phyloP scores from a whole-genome alignment of 2,113 vertebrate genomes.

The Phaethon lepturus region DNA sequence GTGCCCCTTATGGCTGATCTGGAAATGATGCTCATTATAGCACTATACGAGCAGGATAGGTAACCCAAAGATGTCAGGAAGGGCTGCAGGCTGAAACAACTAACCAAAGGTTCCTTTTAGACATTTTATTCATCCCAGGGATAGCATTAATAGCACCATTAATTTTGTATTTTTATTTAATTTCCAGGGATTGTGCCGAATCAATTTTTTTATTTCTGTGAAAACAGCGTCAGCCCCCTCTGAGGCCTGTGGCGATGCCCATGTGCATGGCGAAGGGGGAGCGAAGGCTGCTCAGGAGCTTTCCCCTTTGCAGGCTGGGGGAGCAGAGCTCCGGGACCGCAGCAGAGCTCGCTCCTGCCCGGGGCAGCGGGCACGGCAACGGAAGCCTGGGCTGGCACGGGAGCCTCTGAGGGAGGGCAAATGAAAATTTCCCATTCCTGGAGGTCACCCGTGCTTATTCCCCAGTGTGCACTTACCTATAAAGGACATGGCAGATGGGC shows the following conservation, averaged over 20 bases:
- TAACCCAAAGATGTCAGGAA: slow-evolving; percentile 21
- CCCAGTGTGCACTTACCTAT: background rate
- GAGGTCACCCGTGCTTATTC: background rate
- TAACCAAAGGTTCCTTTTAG: background rate
- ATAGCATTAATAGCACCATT: slow-evolving; percentile 5
- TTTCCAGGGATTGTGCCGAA: background rate
- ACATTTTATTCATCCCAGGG: background rate
- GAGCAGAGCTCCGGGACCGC: fast-evolving
- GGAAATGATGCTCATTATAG: slow-evolving; percentile 41
- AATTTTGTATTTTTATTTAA: slow-evolving; percentile 7
- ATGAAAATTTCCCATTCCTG: background rate
- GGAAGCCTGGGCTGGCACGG: background rate
- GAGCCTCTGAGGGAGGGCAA: background rate
- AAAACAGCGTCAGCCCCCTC: background rate
- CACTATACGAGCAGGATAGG: background rate
- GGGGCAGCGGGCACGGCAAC: fast-evolving
- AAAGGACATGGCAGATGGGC: fast-evolving
- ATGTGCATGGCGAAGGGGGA: background rate
- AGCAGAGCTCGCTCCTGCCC: background rate
- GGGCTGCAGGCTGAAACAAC: slow-evolving; percentile 32
- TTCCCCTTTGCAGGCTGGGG: background rate
- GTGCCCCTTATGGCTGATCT: slow-evolving; percentile 40
- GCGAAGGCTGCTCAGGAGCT: background rate
- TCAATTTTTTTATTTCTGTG: background rate
- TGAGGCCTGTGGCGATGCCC: background rate